Conservation (phyloP, 2,113 vertebrate genomes). For the Cricetomys ansorgei region DNA sequence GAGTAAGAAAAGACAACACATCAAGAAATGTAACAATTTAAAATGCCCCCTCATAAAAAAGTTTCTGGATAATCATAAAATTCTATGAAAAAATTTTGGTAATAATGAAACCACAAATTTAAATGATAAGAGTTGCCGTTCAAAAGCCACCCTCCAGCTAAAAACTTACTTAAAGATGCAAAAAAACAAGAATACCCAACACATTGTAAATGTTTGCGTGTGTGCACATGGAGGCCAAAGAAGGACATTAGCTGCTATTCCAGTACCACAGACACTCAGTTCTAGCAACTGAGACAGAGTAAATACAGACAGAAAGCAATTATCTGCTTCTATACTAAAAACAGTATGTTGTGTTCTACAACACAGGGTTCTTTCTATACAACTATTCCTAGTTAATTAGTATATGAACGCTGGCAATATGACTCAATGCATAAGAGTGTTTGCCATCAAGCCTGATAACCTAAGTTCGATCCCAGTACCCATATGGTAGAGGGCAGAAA, state of each 20-base stretch:
- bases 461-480: background rate
- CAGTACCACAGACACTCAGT: background rate
- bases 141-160: background rate
- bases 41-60: constrained; percentile 8
- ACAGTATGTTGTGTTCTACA: background rate
- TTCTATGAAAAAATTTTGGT: background rate
- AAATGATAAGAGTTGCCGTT: background rate
- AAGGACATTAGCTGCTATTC: background rate
- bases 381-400: background rate
- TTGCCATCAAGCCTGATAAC: background rate
- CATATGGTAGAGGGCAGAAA: background rate
- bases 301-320: background rate
- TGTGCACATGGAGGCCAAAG: too few relatives aligned
- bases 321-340: constrained; percentile 3
- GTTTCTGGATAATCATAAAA: background rate
- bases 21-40: background rate
- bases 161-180: constrained; percentile 14
- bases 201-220: background rate
- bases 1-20: background rate
- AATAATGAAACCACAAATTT: background rate
- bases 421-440: background rate
- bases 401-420: background rate
- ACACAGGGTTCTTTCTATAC: background rate
- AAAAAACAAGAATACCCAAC: background rate
- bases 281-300: background rate